Evolutionary conservation across 2,113 vertebrate species (phyloP), one percentile per base, ranked within the genome.

Genomic region (Microcebus lehilahytsara): DNA sequence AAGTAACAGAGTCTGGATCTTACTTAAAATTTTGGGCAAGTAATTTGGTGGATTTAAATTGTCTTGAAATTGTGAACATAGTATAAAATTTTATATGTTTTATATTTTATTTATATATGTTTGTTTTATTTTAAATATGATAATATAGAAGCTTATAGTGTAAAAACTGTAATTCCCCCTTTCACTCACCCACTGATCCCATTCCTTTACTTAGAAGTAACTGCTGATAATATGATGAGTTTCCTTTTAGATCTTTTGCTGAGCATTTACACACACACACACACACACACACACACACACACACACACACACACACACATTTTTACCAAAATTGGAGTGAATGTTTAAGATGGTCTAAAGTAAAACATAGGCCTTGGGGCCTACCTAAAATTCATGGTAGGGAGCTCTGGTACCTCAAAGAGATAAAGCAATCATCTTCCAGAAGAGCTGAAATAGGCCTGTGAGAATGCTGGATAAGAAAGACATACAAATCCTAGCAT

Each of bases 61-160:
- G 78, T 60, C 56, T 80, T 79, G 37, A 85, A 78, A 89, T 85
- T 79, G 34, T 72, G 60, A 93, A 51, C 3, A 12, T 23, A 40
- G 56, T 42, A 85, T 85, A 74, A 86, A 80, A 85, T 81, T 84
- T 13, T 32, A 27, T 77, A 53, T 60, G 40, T 19, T 27, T 62
- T 66, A 49, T 66, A 34, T 87, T 91, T 94, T 56, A 62, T 91
- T 79, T 74, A 25, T 27, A 25, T 20, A 60, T 25, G 25, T 14
- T 91, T 85, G 25, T 91, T 89, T 89, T 46, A 32, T 75, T 89
- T 93, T 69, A 42, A 93, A 64, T 90, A n/a, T 56, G 91, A 91
- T 11, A 74, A 80, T 86, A 67, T 13, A 69, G 32, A 80, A 25
- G 49, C 81, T 86, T 91, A 86, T 49, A 51, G 51, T 84, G 49